These are phyloP conservation scores for Drosophila nigricruria DNA, from an alignment of 2,888 invertebrate genomes.

Conservation along the genomic window DNA sequence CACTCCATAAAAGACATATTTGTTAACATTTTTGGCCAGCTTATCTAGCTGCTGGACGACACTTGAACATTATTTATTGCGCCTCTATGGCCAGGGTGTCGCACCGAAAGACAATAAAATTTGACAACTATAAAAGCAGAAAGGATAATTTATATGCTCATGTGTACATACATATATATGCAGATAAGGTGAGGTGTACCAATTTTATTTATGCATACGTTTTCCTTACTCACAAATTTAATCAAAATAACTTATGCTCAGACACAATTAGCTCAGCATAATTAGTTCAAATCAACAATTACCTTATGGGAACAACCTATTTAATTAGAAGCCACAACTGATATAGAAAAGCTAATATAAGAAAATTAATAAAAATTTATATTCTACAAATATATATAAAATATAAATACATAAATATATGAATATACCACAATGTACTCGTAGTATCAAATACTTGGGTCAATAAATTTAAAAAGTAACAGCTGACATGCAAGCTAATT, in stretches of 20 bases:
- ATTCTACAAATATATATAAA: neutral
- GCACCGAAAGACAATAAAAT: conserved; percentile 58
- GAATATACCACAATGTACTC: neutral
- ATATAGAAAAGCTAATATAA: too few species aligned
- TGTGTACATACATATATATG: neutral
- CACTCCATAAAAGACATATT: conserved; percentile 48
- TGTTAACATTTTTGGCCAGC: conserved; percentile 57
- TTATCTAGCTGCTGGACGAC: conserved; percentile 43
- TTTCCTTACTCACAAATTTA: neutral
- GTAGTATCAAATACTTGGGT: neutral
- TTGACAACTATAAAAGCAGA: conserved; percentile 42
- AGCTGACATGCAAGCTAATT: neutral
- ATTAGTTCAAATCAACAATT: neutral
- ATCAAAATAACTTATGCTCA: neutral
- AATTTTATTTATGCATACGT: conserved; percentile 9
- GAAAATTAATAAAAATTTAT: too few species aligned
- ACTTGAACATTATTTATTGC: conserved; percentile 58
- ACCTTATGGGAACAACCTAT: too few species aligned
- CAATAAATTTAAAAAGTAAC: conserved; percentile 8
- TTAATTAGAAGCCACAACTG: neutral
- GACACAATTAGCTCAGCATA: neutral
- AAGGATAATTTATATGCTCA: conserved; percentile 50
- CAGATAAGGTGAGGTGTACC: conserved; percentile 19
- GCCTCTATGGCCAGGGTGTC: conserved; percentile 50
- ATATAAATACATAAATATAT: neutral